Percentiles rank a stretch among this genome's conserved stretches.
These are phyloP conservation scores for Gallinago solitaria DNA, from an alignment of 2,797 vertebrate genomes.

Conservation along the genomic window DNA sequence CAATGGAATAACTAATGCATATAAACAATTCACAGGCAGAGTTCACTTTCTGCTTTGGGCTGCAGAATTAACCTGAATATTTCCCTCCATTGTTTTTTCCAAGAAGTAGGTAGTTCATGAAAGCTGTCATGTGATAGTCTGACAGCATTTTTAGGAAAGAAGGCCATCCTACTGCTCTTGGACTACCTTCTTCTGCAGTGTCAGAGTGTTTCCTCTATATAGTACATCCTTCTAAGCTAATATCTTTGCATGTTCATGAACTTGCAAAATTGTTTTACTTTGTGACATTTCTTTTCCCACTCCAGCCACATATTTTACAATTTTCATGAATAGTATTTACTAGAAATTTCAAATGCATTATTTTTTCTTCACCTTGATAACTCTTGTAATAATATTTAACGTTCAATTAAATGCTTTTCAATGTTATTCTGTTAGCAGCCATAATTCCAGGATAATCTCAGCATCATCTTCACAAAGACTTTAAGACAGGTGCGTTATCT, in stretches of 20 bases:
- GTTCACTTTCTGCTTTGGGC: neutral
- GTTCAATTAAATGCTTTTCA: neutral
- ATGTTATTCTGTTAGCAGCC: neutral
- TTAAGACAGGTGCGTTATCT: neutral
- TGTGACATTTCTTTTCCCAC: neutral
- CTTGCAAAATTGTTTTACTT: neutral
- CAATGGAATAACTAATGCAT: neutral
- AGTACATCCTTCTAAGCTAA: neutral
- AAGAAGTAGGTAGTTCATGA: neutral
- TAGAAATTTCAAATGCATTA: neutral
- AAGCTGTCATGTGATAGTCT: neutral
- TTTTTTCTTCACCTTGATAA: neutral
- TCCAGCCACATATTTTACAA: neutral
- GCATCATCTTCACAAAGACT: neutral
- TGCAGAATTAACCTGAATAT: neutral
- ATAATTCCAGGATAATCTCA: neutral
- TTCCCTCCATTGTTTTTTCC: neutral
- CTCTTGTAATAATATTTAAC: neutral
- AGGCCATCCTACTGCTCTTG: neutral
- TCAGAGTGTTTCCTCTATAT: neutral
- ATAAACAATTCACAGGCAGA: rapidly evolving
- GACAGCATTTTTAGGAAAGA: neutral
- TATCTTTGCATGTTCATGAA: neutral
- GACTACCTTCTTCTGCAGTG: neutral
- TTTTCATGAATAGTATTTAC: neutral